These are phyloP conservation scores for Neoscelio sp. DNA, from an alignment of 2,888 invertebrate genomes.

Conservation along the genomic window DNA sequence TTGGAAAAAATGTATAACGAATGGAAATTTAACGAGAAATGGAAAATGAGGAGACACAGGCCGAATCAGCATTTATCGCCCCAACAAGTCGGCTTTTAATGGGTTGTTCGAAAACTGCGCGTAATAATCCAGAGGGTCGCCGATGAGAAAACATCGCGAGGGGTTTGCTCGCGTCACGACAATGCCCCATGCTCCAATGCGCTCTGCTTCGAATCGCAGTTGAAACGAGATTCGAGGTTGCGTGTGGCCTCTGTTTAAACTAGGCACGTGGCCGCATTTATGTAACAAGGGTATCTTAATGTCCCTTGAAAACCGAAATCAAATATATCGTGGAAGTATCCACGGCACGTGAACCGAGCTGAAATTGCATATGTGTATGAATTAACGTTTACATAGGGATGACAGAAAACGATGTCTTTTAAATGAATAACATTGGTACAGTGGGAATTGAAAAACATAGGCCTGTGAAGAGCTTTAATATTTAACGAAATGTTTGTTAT, in stretches of 20 bases:
- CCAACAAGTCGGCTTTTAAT: conserved; percentile 79
- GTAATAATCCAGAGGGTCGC: conserved; percentile 77
- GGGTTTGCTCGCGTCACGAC: conserved; percentile 71
- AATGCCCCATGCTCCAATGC: conserved; percentile 79
- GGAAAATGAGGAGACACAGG: conserved; percentile 57
- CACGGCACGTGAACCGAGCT: conserved; percentile 46
- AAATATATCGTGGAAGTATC: conserved; percentile 77
- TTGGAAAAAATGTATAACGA: conserved; percentile 19
- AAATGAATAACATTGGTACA: conserved; percentile 30
- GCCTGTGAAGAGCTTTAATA: no score
- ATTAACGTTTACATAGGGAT: conserved; percentile 29
- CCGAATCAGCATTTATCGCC: conserved; percentile 80
- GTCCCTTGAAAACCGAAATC: conserved; percentile 81
- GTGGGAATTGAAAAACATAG: conserved; percentile 17
- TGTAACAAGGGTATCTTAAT: conserved; percentile 73
- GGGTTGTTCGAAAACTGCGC: conserved; percentile 80
- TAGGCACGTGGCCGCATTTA: conserved; percentile 81
- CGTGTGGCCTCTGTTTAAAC: conserved; percentile 78
- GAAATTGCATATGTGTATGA: conserved; percentile 28
- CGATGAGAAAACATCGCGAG: conserved; percentile 66
- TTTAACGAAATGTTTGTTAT: not conserved
- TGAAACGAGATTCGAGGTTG: conserved; percentile 71
- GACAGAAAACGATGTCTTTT: conserved; percentile 19
- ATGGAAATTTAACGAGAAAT: conserved; percentile 63
- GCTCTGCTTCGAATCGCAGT: conserved; percentile 73